Base-by-base conservation (phyloP, 2,113 vertebrate genomes). In the Eira barbara region DNA sequence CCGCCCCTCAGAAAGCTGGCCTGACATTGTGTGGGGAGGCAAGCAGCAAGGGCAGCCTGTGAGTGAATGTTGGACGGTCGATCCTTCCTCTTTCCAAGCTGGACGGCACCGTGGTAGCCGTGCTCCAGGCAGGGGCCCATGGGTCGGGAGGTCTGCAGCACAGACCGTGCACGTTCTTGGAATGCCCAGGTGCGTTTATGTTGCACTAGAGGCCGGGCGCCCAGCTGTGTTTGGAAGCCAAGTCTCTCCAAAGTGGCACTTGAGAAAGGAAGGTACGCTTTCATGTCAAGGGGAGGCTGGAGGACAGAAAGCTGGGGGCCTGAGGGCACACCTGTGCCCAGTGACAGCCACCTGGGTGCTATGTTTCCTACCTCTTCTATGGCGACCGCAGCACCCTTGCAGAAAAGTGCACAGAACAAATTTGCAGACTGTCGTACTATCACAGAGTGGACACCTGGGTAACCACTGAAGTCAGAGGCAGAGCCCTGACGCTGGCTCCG, bases 151-250 rank as follows among this genome's bases (percentile, higher is more conserved):
- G 76, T 27, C 52, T 21, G 0, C 1, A 0, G 27, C 1, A 0
- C 49, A 59, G 67, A 21, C n/a, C 12, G 1, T 15, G 7, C 59
- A 85, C 71, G 81, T 97, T 65, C 55, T n/a, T 74, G 86, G 57
- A 91, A 47, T 29, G 89, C 76, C 36, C 97, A 98, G 96, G 97
- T 98, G 97, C 61, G 13, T 93, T 80, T 93, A 45, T 14, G 29
- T 25, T 80, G 85, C 74, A 69, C 86, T 71, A 34, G 79, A 80
- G 80, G 45, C 89, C 2, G 0, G 29, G 63, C 2, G 4, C 89
- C 79, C 97, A 97, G 98, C 96, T 98, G 97, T 96, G 94, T 98
- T 97, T 98, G 86, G 74, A 93, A 83, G 52, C 39, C 78, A n/a
- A 21, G 27, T 71, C 23, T 71, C 81, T 92, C 67, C 57, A n/a